Evolutionary conservation across 2,797 vertebrate genomes (phyloP), one percentile per base, ranked within the genome.

Genomic region (Ctenopoma kingsleyae): DNA sequence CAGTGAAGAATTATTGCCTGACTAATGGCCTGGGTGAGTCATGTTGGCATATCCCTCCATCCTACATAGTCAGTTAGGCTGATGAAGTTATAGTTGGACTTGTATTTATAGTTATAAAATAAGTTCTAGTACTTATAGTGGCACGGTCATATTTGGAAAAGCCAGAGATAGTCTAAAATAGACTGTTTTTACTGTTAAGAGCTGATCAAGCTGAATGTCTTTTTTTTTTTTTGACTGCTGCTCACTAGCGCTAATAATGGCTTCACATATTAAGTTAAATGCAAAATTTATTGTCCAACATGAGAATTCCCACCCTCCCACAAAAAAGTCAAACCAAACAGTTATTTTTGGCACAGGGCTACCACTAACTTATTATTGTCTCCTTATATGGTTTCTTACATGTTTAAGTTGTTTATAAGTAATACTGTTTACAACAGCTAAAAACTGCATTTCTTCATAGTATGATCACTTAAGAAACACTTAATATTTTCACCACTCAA

Each of bases 51-150:
- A 23, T 63, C 50, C 3, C 32, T 43, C 35, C 51, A n/a, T 67
- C 46, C 30, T 48, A 35, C 22, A 63, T 36, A 35, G 43, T 72
- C 70, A 61, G 35, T 32, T 57, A 17, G 64, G 46, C 20, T 16
- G 16, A 67, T 56, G 20, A 62, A 55, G 52, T 78, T 75, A 41
- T 56, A 7, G 19, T 66, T 63, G 44, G 68, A 65, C 40, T 22
- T 72, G 4, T 38, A 68, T 59, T 81, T 54, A 36, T 56, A 32
- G 67, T 36, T 36, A 3, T 71, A 58, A 76, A 74, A 55, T 47
- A 19, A 71, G 54, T 44, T 57, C 38, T 8, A 54, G 11, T 60
- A 25, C 36, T 16, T 1, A 0, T 48, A 32, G 55, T 38, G 20
- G 3, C 47, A 22, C 54, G 71, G 44, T 59, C 40, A 41, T 23